A percentile compares a stretch with the other conserved stretches of the same genome.
Conservation (phyloP, 2,113 vertebrate species). For the Columba livia region DNA sequence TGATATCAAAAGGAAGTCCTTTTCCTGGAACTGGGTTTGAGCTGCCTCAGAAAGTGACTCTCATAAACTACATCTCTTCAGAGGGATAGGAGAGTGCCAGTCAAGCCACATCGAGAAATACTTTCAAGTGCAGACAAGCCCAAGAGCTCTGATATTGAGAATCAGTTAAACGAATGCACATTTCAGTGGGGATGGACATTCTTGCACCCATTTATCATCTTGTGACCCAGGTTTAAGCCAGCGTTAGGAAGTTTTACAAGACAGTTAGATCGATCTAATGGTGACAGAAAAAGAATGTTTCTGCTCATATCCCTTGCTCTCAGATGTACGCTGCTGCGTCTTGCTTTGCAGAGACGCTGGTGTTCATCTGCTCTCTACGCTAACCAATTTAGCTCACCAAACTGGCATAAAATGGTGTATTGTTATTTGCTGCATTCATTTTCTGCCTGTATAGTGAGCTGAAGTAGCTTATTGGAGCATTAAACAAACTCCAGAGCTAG, state of each 20-base stretch:
- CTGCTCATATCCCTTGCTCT: background rate
- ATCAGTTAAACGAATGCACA: background rate
- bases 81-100: background rate
- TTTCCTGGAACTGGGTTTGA: constrained; percentile 8
- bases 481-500: background rate
- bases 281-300: background rate
- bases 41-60: constrained; percentile 36
- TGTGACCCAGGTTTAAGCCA: background rate
- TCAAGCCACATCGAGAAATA: background rate
- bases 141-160: background rate
- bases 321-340: background rate
- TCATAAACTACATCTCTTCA: constrained; percentile 13
- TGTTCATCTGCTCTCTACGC: background rate
- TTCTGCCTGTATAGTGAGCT: background rate
- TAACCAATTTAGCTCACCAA: constrained; percentile 10
- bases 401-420: background rate
- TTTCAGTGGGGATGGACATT: background rate
- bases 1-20: constrained; percentile 38
- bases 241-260: background rate
- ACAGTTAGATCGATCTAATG: background rate
- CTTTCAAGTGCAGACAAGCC: background rate
- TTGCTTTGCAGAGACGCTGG: background rate
- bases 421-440: background rate
- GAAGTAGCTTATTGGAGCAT: background rate
- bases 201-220: background rate